Percentiles rank a stretch among this genome's conserved stretches.
phyloP scores from a whole-genome alignment of 2,888 invertebrate species.

The Lapara coniferarum region DNA sequence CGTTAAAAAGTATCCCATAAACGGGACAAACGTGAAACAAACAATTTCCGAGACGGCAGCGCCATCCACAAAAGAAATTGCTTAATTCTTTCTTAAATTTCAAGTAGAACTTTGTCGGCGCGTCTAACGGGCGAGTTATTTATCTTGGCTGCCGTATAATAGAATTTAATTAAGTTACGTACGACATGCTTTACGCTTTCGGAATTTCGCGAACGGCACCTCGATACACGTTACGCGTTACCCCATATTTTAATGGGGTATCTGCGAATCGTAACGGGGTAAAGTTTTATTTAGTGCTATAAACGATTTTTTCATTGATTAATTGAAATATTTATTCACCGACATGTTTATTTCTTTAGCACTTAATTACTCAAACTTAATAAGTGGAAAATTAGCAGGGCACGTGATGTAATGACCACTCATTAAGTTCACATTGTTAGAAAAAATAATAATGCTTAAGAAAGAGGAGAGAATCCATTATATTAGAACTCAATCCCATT shows the following conservation, averaged over 20 bases:
- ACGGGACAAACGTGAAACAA: slow-evolving; percentile 14
- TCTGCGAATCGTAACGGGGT: not conserved
- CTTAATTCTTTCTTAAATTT: slow-evolving; percentile 77
- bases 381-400: too few species aligned
- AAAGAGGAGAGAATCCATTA: too few species aligned
- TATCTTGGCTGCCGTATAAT: slow-evolving; percentile 77
- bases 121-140: slow-evolving; percentile 73
- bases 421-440: too few species aligned
- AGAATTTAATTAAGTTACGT: slow-evolving; percentile 82
- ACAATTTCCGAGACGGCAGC: slow-evolving; percentile 34
- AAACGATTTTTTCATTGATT: too few species aligned
- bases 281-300: not conserved
- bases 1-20: not conserved
- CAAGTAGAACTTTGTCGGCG: slow-evolving; percentile 51
- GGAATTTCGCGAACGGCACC: slow-evolving; percentile 62
- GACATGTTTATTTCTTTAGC: too few species aligned
- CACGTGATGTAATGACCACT: too few species aligned
- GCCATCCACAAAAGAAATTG: slow-evolving; percentile 66
- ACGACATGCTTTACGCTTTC: slow-evolving; percentile 72
- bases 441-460: too few species aligned
- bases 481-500: too few species aligned
- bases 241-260: slow-evolving; percentile 13
- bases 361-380: too few species aligned
- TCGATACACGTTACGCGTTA: slow-evolving; percentile 7
- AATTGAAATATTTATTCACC: too few species aligned